Conservation (phyloP, 2,888 invertebrate species). For the Melipona bicolor region DNA sequence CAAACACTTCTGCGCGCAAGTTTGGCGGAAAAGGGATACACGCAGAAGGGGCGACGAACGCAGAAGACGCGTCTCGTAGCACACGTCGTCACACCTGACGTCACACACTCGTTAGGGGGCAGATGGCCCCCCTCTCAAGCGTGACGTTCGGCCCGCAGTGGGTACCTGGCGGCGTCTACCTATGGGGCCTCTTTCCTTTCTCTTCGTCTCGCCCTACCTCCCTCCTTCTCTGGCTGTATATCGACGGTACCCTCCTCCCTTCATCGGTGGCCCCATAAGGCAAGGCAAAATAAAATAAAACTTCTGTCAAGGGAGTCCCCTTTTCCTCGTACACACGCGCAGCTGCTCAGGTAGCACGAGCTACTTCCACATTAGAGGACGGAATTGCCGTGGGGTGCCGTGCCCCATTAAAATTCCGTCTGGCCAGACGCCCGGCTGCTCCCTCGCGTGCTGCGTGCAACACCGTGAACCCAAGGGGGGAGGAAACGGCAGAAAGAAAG, state of each 20-base stretch:
- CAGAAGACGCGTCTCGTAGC: conserved; percentile 66
- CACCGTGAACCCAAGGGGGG: conserved; percentile 49
- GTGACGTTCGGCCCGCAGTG: conserved; percentile 77
- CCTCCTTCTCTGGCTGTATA: conserved; percentile 33
- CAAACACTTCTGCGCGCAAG: not conserved
- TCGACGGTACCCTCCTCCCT: conserved; percentile 39
- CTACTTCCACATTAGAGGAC: conserved; percentile 81
- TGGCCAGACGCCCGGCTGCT: conserved; percentile 75
- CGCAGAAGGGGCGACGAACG: conserved; percentile 27
- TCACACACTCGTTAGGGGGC: conserved; percentile 83
- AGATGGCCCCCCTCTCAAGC: conserved; percentile 83
- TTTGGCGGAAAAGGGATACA: not conserved
- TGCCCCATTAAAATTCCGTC: conserved; percentile 77
- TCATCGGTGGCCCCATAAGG: conserved; percentile 77
- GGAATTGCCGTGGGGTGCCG: conserved; percentile 70
- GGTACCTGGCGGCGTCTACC: conserved; percentile 73
- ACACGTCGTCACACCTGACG: conserved; percentile 83
- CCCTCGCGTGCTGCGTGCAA: conserved; percentile 52
- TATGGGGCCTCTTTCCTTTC: conserved; percentile 59
- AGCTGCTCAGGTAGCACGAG: conserved; percentile 83
- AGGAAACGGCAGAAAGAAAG: conserved; percentile 57
- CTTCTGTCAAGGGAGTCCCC: conserved; percentile 76
- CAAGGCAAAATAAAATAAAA: conserved; percentile 81
- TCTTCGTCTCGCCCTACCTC: conserved; percentile 41
- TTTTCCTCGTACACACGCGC: conserved; percentile 77